A percentile compares a stretch with the other conserved stretches of the same genome.
Conservation (phyloP, 2,888 invertebrate species). For the Notocelia uddmanniana region DNA sequence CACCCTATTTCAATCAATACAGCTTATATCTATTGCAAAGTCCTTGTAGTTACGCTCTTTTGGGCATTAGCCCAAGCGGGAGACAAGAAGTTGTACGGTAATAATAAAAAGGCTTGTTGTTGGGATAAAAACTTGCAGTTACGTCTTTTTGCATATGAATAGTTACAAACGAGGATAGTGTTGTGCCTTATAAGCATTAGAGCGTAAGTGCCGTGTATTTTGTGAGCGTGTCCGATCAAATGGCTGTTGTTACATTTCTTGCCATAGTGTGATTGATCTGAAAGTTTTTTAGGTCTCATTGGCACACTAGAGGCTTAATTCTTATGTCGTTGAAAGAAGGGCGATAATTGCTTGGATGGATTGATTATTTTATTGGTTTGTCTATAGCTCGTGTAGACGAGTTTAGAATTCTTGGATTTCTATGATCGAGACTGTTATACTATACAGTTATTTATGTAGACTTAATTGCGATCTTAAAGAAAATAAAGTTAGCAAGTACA, state of each 20-base stretch:
- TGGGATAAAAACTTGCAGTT: not conserved
- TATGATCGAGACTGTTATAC: not conserved
- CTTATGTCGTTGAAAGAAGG: not conserved
- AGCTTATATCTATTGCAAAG: not conserved
- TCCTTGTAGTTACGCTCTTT: slow-evolving; percentile 4
- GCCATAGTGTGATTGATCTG: slow-evolving; percentile 16
- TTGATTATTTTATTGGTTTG: not conserved
- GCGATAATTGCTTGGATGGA: not conserved
- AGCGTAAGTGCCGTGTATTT: not conserved
- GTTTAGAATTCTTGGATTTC: slow-evolving; percentile 6
- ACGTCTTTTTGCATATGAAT: not conserved
- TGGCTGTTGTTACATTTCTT: not conserved
- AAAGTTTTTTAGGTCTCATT: not conserved
- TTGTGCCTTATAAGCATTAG: not conserved
- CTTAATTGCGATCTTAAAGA: not conserved
- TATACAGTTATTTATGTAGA: not conserved
- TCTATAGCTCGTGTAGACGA: not conserved
- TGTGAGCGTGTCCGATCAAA: not conserved
- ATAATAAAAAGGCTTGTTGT: not conserved
- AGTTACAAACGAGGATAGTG: not conserved
- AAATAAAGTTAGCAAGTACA: too few species aligned
- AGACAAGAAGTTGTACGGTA: not conserved
- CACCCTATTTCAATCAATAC: slow-evolving; percentile 36
- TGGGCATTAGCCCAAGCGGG: not conserved
- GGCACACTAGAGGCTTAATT: not conserved